phyloP scores from a whole-genome alignment of 64 coral and sea anemone species.

The Porites australiensis region DNA sequence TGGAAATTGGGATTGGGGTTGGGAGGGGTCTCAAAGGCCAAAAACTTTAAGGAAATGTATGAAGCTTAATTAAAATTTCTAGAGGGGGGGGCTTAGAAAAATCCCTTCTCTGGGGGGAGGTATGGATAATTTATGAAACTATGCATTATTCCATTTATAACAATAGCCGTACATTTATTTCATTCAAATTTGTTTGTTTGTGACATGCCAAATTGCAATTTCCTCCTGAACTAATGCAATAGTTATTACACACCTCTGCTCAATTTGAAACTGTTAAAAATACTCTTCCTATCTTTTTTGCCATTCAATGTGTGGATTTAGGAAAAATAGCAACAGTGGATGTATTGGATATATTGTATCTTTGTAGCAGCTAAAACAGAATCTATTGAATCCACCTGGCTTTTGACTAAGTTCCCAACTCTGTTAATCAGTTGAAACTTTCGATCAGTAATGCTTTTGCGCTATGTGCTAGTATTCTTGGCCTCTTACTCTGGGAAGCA shows the following conservation, averaged over 20 bases:
- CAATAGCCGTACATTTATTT: background rate
- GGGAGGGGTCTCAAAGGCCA: background rate
- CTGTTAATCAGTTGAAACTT: constrained; percentile 15
- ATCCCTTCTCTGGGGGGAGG: background rate
- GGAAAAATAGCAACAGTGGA: background rate
- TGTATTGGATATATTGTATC: background rate
- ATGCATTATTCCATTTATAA: background rate
- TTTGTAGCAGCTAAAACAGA: too few relatives aligned
- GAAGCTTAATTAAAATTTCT: too few relatives aligned
- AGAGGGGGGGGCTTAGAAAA: background rate
- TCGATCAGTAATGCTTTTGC: background rate
- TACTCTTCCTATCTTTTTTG: background rate
- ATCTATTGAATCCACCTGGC: background rate
- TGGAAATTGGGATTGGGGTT: background rate
- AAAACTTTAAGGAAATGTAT: constrained; percentile 8
- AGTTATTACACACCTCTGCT: background rate
- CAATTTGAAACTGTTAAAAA: background rate
- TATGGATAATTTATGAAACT: constrained; percentile 4
- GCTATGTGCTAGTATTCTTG: constrained; percentile 5
- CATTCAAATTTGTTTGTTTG: constrained; percentile 9
- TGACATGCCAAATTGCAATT: background rate
- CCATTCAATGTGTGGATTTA: background rate
- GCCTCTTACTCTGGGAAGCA: constrained; percentile 1
- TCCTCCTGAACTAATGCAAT: constrained; percentile 1
- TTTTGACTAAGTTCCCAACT: constrained; percentile 2